Percentiles rank a stretch among this genome's conserved stretches.
Evolutionary conservation across 37 sponge, comb jelly and placozoan species (phyloP).

Genomic region (Tethya wilhelma): DNA sequence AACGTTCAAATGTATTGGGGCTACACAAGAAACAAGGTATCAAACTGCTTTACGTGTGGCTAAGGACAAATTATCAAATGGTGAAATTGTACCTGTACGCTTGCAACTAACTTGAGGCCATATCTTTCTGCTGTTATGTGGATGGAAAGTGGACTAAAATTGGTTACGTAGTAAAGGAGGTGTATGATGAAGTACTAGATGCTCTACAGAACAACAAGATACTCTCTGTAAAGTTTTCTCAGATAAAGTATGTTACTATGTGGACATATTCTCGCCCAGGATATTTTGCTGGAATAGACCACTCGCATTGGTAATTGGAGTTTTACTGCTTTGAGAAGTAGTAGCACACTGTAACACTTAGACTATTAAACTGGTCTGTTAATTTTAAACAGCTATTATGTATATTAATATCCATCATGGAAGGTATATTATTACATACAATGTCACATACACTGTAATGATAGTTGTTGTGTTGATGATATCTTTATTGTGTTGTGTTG

Average conservation of each 20-base stretch:
- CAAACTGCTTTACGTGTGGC: background rate
- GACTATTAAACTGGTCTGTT: background rate
- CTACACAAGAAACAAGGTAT: background rate
- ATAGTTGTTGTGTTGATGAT: too few relatives aligned
- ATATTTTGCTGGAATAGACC: background rate
- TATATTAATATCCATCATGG: background rate
- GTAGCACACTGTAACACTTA: too few relatives aligned
- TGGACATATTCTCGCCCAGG: background rate
- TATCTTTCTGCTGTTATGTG: background rate
- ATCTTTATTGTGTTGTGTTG: too few relatives aligned
- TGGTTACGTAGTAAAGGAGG: conserved; percentile 2
- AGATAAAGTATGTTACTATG: background rate
- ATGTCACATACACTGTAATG: too few relatives aligned
- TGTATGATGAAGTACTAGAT: background rate
- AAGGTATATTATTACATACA: too few relatives aligned
- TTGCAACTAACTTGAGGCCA: background rate
- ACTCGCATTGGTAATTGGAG: background rate
- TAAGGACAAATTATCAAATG: background rate
- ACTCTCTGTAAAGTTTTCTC: background rate
- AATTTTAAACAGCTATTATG: background rate
- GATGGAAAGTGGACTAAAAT: conserved; percentile 2
- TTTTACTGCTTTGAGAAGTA: background rate
- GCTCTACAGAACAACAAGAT: background rate
- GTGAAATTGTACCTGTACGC: background rate
- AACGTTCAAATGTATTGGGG: conserved; percentile 6